Evolutionary conservation across 1,140 invertebrate genomes (phyloP).

Genomic region (Cotesia vestalis): DNA sequence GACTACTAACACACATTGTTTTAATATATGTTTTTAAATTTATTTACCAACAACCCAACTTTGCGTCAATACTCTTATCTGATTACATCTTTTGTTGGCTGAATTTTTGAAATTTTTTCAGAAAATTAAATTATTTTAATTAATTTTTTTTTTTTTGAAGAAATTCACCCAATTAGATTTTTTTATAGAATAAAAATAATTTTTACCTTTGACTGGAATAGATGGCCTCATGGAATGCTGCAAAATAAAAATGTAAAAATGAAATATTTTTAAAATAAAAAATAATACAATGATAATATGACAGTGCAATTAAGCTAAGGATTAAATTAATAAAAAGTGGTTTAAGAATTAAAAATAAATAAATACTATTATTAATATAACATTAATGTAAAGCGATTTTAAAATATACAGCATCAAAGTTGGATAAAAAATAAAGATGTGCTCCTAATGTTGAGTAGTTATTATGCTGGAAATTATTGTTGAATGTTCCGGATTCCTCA

Average conservation of each 20-base stretch:
- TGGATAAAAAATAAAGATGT: too few species aligned
- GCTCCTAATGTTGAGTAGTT: too few species aligned
- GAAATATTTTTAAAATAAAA: constrained; percentile 24
- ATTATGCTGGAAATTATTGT: neutral
- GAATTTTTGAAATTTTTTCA: too few species aligned
- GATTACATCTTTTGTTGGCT: too few species aligned
- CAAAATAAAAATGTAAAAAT: constrained; percentile 46
- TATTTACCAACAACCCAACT: neutral
- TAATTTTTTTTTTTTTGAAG: too few species aligned
- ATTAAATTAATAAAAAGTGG: constrained; percentile 23
- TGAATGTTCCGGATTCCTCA: neutral
- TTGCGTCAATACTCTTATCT: too few species aligned
- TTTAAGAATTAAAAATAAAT: constrained; percentile 22
- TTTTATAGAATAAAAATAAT: constrained; percentile 18
- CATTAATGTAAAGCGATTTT: too few species aligned
- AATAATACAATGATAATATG: neutral
- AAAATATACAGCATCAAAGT: too few species aligned
- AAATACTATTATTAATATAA: neutral
- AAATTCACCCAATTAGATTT: neutral
- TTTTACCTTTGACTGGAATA: constrained; percentile 63
- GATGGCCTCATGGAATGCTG: constrained; percentile 63
- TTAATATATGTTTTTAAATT: neutral
- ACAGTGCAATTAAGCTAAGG: constrained; percentile 22
- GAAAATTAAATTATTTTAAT: too few species aligned
- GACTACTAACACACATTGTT: constrained; percentile 16